Evolutionary conservation across 2,888 invertebrate genomes (phyloP), one percentile per base, ranked within the genome.

Genomic region (Myathropa florea): DNA sequence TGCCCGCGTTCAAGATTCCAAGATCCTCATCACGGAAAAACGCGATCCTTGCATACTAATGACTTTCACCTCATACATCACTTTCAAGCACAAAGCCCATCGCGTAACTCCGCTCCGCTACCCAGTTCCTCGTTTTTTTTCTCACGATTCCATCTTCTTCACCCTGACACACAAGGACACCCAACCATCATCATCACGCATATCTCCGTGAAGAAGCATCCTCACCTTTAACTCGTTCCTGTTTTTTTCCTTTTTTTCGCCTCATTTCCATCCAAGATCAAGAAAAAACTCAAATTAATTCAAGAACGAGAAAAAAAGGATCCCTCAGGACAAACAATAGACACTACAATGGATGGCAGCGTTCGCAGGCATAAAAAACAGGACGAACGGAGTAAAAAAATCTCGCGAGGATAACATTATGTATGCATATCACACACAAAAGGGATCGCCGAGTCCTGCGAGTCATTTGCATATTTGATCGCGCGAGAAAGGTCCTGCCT

Each of bases 391-490:
- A 61, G 55, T 75, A 61, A 75, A 78, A 75, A 80, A 73, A 67
- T 75, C 82, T 73, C 86, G 86, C 83, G 86, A 71, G 83, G 70
- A 83, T 78, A 78, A 75, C 73, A 86, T 86, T 78, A 83, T 78
- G 57, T 83, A 83, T 86, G 86, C 86, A 83, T 83, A 86, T 86
- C 86, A 83, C 85, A 85, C 57, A 83, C 73, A 82, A 82, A 82
- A 73, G 83, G 78, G 77, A 86, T 83, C 78, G 78, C 86, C 70
- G 73, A 83, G 86, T 86, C 86, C 83, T 86, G 78, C 83, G 68
- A n/a, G 28, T 83, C 12, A 86, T 86, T 86, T 86, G 86, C 86
- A 86, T 86, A 86, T 86, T 85, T 86, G 86, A 86, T 86, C 86
- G 86, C 86, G 86, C 86, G 86, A 86, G 64, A 86, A 70, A 86